Evolutionary conservation across 2,888 invertebrate genomes (phyloP).

Genomic region (Protodeltote pygarga): DNA sequence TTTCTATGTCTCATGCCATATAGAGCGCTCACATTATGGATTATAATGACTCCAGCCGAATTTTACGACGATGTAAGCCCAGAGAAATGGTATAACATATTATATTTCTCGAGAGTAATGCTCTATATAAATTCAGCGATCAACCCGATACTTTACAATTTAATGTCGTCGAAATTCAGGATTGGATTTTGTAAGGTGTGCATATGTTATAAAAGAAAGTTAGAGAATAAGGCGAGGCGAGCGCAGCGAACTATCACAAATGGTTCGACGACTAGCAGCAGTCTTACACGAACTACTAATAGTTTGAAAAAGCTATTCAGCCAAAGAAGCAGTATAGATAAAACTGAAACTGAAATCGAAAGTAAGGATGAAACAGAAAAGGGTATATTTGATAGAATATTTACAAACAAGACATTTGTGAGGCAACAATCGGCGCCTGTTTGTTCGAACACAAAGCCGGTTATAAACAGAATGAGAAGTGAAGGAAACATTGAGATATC

Average conservation of each 20-base stretch:
- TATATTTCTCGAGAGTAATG: slow-evolving; percentile 95
- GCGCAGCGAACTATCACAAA: slow-evolving; percentile 86
- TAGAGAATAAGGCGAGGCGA: slow-evolving; percentile 74
- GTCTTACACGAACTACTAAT: slow-evolving; percentile 87
- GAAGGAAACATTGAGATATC: slow-evolving; percentile 73
- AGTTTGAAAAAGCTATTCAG: slow-evolving; percentile 84
- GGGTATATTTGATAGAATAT: slow-evolving; percentile 73
- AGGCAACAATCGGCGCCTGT: slow-evolving; percentile 80
- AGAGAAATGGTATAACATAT: slow-evolving; percentile 92
- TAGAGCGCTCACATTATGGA: slow-evolving; percentile 93
- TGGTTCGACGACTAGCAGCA: slow-evolving; percentile 87
- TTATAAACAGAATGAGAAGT: slow-evolving; percentile 74
- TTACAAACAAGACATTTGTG: slow-evolving; percentile 69
- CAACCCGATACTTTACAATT: slow-evolving; percentile 96
- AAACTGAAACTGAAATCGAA: slow-evolving; percentile 70
- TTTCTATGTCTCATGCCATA: slow-evolving; percentile 96
- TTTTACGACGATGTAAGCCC: slow-evolving; percentile 89
- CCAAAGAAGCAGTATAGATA: slow-evolving; percentile 78
- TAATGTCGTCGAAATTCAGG: slow-evolving; percentile 96
- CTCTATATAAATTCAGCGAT: slow-evolving; percentile 95
- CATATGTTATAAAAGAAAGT: slow-evolving; percentile 82
- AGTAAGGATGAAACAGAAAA: slow-evolving; percentile 64
- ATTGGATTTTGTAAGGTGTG: slow-evolving; percentile 92
- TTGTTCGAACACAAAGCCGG: slow-evolving; percentile 65
- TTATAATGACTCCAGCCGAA: slow-evolving; percentile 91